Base-by-base conservation (phyloP, 2,888 invertebrate species). In the Acronicta alni region DNA sequence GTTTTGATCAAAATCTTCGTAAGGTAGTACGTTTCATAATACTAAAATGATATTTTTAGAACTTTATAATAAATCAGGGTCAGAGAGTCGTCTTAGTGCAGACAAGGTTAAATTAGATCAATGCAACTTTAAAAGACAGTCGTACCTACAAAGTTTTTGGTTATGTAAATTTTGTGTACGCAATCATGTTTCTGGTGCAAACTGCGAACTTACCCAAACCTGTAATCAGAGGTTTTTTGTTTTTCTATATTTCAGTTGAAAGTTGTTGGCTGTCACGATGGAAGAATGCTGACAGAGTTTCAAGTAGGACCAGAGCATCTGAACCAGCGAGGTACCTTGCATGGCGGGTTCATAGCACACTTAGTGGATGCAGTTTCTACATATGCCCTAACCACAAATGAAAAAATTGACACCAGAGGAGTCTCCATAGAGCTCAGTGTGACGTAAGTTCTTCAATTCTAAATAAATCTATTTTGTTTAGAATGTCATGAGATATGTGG, bases 281-380 rank as follows among this genome's bases (percentile, higher is more conserved):
- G 98, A 0, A 95, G 93, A 48, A 96, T 97, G 85, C 86, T 95
- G 26, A 97, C 97, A 16, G 97, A 98, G 87, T 95, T 98, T 81
- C 95, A 95, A 75, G 96, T 98, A 0, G 95, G 92, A 0, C 92
- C 96, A 4, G 97, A 97, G 70, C 97, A 98, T 83, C 90, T 97
- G 2, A 99, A 99, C 88, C 89, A 94, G 14, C 86, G 94, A 32
- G 98, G 97, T 0, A 95, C 96, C 0, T 87, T 99, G 5, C 99
- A 99, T 83, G 98, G 98, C 2, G 99, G 98, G 7, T 96, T 97
- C 77, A 97, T 97, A 4, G 97, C 97, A 3, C 97, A 97, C 0
- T 86, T 98, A 10, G 96, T 98, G 0, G 94, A 94, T 75, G 91
- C 92, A 2, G 86, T 98, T 18, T 98, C 98, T 0, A 97, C 97